phyloP scores from a whole-genome alignment of 2,797 vertebrate genomes.

The Selene dorsalis region DNA sequence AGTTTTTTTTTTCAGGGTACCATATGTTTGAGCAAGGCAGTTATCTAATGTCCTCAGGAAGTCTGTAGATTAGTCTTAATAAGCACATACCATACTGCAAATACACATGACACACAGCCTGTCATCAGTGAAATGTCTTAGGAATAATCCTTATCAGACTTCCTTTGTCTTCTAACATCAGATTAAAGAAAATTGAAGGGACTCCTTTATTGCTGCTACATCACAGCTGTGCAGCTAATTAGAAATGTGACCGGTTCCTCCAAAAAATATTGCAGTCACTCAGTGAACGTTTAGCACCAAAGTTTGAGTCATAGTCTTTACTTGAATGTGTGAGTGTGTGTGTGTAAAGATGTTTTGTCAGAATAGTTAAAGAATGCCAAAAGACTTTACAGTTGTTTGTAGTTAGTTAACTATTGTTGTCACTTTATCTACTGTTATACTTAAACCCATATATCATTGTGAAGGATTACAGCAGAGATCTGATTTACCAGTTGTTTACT shows the following conservation, averaged over 20 bases:
- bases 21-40: slow-evolving; percentile 61
- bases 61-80: slow-evolving; percentile 77
- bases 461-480: background rate
- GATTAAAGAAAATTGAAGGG: slow-evolving; percentile 80
- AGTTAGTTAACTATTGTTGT: background rate
- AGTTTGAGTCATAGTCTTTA: slow-evolving; percentile 17
- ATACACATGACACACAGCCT: slow-evolving; percentile 77
- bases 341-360: background rate
- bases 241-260: slow-evolving; percentile 88
- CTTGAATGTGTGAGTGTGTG: slow-evolving; percentile 14
- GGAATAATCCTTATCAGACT: slow-evolving; percentile 89
- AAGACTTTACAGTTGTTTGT: background rate
- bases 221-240: slow-evolving; percentile 89
- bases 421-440: background rate
- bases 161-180: slow-evolving; percentile 88
- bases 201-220: slow-evolving; percentile 83
- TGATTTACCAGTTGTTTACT: background rate
- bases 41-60: slow-evolving; percentile 67
- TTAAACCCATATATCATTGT: background rate
- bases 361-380: background rate
- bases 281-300: slow-evolving; percentile 49
- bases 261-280: slow-evolving; percentile 81
- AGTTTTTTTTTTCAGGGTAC: slow-evolving; percentile 42
- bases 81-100: slow-evolving; percentile 61
- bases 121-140: slow-evolving; percentile 88